Base-by-base conservation (phyloP, 2,888 invertebrate species). In the Lacanobia oleracea region DNA sequence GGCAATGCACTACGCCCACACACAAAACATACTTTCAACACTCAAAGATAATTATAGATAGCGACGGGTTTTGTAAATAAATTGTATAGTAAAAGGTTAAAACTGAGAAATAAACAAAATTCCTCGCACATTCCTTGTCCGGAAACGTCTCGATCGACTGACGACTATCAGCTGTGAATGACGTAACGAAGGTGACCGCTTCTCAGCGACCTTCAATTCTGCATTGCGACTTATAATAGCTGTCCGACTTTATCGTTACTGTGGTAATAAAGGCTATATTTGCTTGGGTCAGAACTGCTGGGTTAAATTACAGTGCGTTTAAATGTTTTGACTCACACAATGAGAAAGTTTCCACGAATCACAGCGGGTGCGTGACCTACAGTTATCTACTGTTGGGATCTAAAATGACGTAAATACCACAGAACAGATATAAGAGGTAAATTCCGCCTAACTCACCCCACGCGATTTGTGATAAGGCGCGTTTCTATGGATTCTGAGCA, bases 111-210 rank as follows among this genome's bases (percentile, higher is more conserved):
- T 81, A 74, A 77, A 74, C 27, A 67, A 74, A 74, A 64, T 64
- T 53, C 69, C 50, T 40, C n/a, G 40, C 21, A 16, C 51, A 64
- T 51, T 59, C 56, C 12, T 43, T 57, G 59, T 18, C 71, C 77
- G 82, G 85, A 85, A 84, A 64, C 59, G 51, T 48, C 61, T 4
- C 50, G 21, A 56, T 43, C 79, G 45, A 21, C 65, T 66, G 74
- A 73, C 48, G 18, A 18, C 69, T 79, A 83, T 89, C 89, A 89
- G 88, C 88, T 87, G 89, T 60, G 53, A 70, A 18, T 87, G 86
- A 89, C 86, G 88, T 79, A 83, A 83, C 75, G 59, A 88, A 89
- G 88, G 87, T 89, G 88, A 88, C 89, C 87, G 87, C 65, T 73
- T 65, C 70, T 56, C 33, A 68, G 40, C 54, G 85, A 77, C 88